Base-by-base conservation (phyloP, 1,140 invertebrate species). In the Epicauta chinensis region DNA sequence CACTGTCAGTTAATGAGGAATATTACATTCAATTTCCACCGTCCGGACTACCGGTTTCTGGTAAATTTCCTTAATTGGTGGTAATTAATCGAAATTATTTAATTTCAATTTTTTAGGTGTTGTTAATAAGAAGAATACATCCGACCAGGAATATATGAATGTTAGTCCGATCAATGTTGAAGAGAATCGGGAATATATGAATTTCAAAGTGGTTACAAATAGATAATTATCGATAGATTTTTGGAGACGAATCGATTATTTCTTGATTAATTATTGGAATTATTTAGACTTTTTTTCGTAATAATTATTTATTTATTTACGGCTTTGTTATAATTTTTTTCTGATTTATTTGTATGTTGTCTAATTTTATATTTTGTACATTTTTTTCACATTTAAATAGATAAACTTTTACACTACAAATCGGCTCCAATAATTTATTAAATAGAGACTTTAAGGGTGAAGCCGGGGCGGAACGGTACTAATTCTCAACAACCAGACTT, bases 21-120 rank as follows among this genome's bases (percentile, higher is more conserved):
- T 75, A 75, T 59, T 78, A 75, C 52, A 76, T 77, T 41, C 66
- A 74, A 1, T 78, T 76, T 59, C 75, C 76, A 30, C 72, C 74
- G 2, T 75, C 74, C 3, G 75, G 76, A 49, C 58, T 73, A 49
- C 71, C 75, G 4, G 58, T 75, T 39, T 62, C 71, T 55, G 65
- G 76, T 77, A 7, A 23, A 23, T 23, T 23, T 23, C 23, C n/a
- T n/a, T 23, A 23, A 5, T 23, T 2, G 23, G 7, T 23, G 4
- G 4, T 23, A 23, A 23, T 23, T 23, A 0, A 23, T 23, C 2
- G 23, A 23, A 23, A n/a, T n/a, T n/a, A 34, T n/a, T 34, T 39
- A 38, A 44, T 29, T 36, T 51, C 39, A 47, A 13, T 47, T 10
- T 51, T 34, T 3, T 23, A 45, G 55, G 34, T 36, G 41, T 45